Base-by-base conservation (phyloP, 2,888 invertebrate species). In the Perithous albicinctus region DNA sequence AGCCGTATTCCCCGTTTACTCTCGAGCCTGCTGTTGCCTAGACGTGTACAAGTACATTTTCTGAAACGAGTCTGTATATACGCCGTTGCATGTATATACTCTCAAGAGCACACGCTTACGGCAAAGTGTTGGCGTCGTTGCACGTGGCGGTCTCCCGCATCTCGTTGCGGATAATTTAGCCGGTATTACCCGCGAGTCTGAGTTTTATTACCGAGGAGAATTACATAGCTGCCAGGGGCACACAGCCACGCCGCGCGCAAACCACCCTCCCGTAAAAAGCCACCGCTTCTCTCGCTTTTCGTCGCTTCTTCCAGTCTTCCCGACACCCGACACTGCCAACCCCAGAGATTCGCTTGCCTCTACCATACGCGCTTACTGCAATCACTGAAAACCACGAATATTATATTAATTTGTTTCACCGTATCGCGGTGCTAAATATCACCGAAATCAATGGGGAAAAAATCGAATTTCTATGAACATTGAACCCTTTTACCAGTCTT, bases 121-220 rank as follows among this genome's bases (percentile, higher is more conserved):
- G 43, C 64, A 64, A 80, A 80, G 75, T 73, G 80, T 77, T 59
- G 59, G 46, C 67, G 48, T 66, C 67, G 75, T 78, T 76, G 80
- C 84, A 84, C 79, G 78, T 78, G 81, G 85, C 84, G 86, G 77
- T 83, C 80, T 83, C 83, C 84, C 83, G 85, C 86, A 85, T 82
- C 88, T 86, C 86, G 87, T 87, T 85, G 86, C 84, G 87, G 89
- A 89, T 89, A 89, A 89, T 89, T 89, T 89, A 88, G 84, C 86
- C 84, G 85, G 86, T 85, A 87, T 89, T 87, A 89, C 87, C 84
- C 84, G 84, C 84, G 87, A 87, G 86, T 85, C 85, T 88, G 88
- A 88, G 87, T 90, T 89, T 90, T 90, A 90, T 89, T 89, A 88
- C 87, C 87, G 76, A 84, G 85, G 84, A 86, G 87, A 87, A 88